Base-by-base conservation (phyloP, 2,888 invertebrate genomes). In the Philereme vetulata region DNA sequence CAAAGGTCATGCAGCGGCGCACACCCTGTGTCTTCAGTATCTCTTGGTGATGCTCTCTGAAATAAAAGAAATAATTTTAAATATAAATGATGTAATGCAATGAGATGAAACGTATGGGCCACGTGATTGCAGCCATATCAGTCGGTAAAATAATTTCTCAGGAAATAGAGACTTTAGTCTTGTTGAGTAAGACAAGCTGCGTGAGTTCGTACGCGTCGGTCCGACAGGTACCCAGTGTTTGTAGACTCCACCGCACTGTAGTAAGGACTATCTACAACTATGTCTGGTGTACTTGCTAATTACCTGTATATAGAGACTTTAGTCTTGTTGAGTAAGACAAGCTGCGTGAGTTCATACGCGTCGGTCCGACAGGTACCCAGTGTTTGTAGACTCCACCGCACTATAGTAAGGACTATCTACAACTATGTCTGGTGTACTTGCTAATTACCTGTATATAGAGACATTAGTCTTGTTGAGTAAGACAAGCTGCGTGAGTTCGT, bases 1-100 rank as follows among this genome's bases (percentile, higher is more conserved):
- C 93, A 83, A 97, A 96, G 70, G 94, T 93, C 80, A 98, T 89
- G 72, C 97, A 95, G 78, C 97, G 96, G 21, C 95, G 94, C 63
- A 98, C 92, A 9, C 98, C 97, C 70, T 96, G 95, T 5, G 97
- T 97, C 86, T 98, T 98, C 57, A 98, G 87, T 60, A 97, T 95
- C 78, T 97, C 96, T 81, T 97, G 96, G 70, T 98, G 97, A 78
- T 97, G 98, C 71, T 95, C 94, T 66, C 97, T 44, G 44, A 5
- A 44, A 44, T 21, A 10, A 5, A 10, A 44, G 1, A 21, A 21
- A 21, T 21, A 21, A 21, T 11, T 35, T 35, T 1, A 35, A 38
- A 38, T 21, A 21, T 21, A 21, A 21, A 21, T 21, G 21, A 21
- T 21, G 21, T 21, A 21, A 21, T 21, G 21, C 21, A 1, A 21